Evolutionary conservation across 1,140 invertebrate genomes (phyloP), one percentile per base, ranked within the genome.

Genomic region (Dysdera silvatica): DNA sequence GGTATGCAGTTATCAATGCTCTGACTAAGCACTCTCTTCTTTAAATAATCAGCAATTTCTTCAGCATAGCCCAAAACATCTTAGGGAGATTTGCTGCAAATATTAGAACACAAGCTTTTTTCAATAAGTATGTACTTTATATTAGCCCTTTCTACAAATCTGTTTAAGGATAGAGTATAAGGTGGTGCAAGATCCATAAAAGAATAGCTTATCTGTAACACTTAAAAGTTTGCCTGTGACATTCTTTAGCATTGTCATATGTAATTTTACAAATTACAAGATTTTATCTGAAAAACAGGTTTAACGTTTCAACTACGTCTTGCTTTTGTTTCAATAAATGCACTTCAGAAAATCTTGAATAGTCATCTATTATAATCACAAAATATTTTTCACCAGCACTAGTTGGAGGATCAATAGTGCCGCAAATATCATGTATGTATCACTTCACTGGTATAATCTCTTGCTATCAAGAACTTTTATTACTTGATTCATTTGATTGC

Each of bases 1-100:
- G 74, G 71, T 16, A 71, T 75, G 24, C 20, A 48, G 14, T 29
- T 53, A 1, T 40, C 65, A 48, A 41, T 20, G n/a, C 2, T 35
- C 14, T 55, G 32, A 29, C 32, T 35, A 14, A 43, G 45, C 2
- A 52, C n/a, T 26, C 61, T 16, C 49, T 71, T 71, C 24, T 47
- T 53, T 1, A 68, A 5, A 61, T 71, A 69, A 7, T 47, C 61
- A 26, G 65, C 65, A 18, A 61, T 65, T 12, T 41, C 32, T 31
- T 65, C 20, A 37, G 68, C 69, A 48, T 69, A 68, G 16, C 4
- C 65, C 68, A 71, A 28, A 53, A 69, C 2, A 14, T 29, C n/a
- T 40, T 61, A 32, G 68, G 49, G 7, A 71, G 28, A 7, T 43
- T 43, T 24, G 63, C 23, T 26, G 57, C 48, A 54, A n/a, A 33